Base-by-base conservation (phyloP, 1,140 invertebrate species). In the Paracyclopina nana region DNA sequence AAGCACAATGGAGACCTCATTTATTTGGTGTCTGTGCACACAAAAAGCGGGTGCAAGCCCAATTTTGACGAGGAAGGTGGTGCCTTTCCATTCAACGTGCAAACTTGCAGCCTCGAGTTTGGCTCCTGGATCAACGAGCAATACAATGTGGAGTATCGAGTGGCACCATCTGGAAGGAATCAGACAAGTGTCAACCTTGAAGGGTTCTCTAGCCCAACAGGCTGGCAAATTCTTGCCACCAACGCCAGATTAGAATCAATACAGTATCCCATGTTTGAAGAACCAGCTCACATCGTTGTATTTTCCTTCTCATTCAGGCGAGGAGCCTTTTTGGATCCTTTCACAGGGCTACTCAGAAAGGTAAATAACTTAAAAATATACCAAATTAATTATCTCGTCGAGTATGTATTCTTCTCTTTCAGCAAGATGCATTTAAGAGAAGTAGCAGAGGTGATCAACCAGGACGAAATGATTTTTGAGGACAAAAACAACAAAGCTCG, bases 61-160 rank as follows among this genome's bases (percentile, higher is more conserved):
- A 44, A 44, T 44, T 44, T 44, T 24, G 18, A 14, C 12, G 24
- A 44, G n/a, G n/a, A n/a, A n/a, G n/a, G n/a, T n/a, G n/a, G n/a
- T n/a, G n/a, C n/a, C n/a, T 44, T 20, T 24, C 42, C 42, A 3
- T 44, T 44, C 24, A 22, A 22, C 3, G 24, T 44, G 24, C 42
- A 44, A 12, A 20, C 24, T 25, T 44, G 42, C 24, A 12, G n/a
- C 16, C 42, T 44, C 12, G 24, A 44, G 12, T 44, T 44, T 25
- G 42, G 42, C n/a, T 44, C 42, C 3, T 44, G 42, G 42, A 44
- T 18, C 16, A 44, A 44, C 12, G 16, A 44, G 42, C 42, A 44
- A n/a, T 44, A 44, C 12, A 44, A 44, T 14, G 42, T 44, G 24
- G 42, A 25, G 18, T 38, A 38, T 9, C 34, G 34, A 20, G 20